Evolutionary conservation across 2,113 vertebrate genomes (phyloP), one percentile per base, ranked within the genome.

Genomic region (Nerophis lumbriciformis): DNA sequence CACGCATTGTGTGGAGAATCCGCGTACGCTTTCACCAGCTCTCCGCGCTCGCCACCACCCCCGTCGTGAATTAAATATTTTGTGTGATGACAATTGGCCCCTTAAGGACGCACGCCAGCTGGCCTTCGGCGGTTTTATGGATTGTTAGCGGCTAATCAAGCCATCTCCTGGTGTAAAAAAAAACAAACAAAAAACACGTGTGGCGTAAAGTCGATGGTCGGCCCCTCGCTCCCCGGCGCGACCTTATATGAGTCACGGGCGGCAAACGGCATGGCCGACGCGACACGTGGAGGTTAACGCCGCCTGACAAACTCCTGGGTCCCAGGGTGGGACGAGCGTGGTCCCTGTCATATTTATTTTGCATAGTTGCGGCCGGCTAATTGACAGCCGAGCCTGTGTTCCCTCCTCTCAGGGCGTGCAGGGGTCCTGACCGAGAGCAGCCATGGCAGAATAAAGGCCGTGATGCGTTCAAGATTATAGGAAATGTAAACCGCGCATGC

Each of bases 231-330:
- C 42, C 42, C 42, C 6, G 11, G 11, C 12, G 55, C 73, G 85
- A 87, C 85, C 82, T 80, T 72, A 65, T 70, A 68, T 79, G 78
- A 79, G 76, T 83, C 78, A 72, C 77, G 83, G 83, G 72, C 62
- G 63, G 79, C 76, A 76, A 83, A 77, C 81, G 73, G 45, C 58
- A 45, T 61, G 77, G 68, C 69, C 35, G 62, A 66, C 54, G 72
- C 75, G 80, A 83, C 84, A 85, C 10, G 77, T 76, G 78, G 86
- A 88, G 87, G 88, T 90, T 87, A 89, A 88, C 84, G 82, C 83
- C 83, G 82, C 82, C 80, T 78, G 85, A 85, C 82, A 86, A 89
- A 87, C 85, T 79, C 71, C 67, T 71, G 82, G 65, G 77, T 82
- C 69, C 6, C 42, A 9, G 57, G 66, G 79, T 79, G 70, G 59